These are phyloP conservation scores for Conchocele bisecta DNA, from an alignment of 2,888 invertebrate species.

Conservation along the genomic window DNA sequence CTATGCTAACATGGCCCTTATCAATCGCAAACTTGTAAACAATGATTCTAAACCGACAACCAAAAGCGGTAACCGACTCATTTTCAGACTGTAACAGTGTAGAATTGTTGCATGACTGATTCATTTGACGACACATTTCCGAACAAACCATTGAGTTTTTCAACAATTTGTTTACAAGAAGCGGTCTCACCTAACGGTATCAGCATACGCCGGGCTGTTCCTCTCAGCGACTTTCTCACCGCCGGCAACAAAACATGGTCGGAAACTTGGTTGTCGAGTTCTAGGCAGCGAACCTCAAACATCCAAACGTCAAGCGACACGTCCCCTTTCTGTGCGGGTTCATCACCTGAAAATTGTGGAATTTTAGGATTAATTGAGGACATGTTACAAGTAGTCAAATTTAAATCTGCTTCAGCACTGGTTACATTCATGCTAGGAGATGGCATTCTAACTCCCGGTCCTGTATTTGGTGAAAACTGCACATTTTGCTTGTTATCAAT, in stretches of 20 bases:
- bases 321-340: slow-evolving; percentile 35
- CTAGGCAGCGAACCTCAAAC: slow-evolving; percentile 20
- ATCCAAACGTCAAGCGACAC: slow-evolving; percentile 27
- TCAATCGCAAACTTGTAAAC: slow-evolving; percentile 26
- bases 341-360: slow-evolving; percentile 28
- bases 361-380: no score
- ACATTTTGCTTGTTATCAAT: no score
- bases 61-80: slow-evolving; percentile 38
- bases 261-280: slow-evolving; percentile 7
- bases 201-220: slow-evolving; percentile 28
- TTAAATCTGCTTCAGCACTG: no score
- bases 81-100: slow-evolving; percentile 19
- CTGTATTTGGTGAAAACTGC: no score
- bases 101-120: slow-evolving; percentile 37
- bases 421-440: no score
- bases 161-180: slow-evolving; percentile 12
- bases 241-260: slow-evolving; percentile 2
- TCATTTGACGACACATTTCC: slow-evolving; percentile 29
- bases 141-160: slow-evolving; percentile 22
- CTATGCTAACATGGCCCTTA: slow-evolving; percentile 15
- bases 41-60: slow-evolving; percentile 28
- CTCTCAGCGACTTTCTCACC: slow-evolving; percentile 28
- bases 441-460: no score
- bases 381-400: no score
- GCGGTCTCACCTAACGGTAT: slow-evolving; percentile 31